Base-by-base conservation (phyloP, 2,888 invertebrate genomes). In the Drosophila bunnanda region DNA sequence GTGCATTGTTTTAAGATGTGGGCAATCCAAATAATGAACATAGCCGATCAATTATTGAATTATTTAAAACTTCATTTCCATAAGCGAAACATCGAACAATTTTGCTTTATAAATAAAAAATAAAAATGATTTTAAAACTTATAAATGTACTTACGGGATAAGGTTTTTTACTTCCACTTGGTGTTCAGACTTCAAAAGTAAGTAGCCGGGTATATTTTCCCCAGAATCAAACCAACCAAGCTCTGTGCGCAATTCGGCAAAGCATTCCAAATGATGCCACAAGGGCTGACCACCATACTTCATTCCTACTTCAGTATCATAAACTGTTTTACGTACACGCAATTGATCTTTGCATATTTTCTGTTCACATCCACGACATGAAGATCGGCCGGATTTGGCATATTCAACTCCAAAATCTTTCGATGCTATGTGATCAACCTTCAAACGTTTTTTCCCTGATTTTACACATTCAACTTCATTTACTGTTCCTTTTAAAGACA, bases 191-290 rank as follows among this genome's bases (percentile, higher is more conserved):
- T 93, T 94, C 4, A 99, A 93, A 0, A 90, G 90, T 15, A 94
- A 93, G 90, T 95, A 96, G 0, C 98, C 98, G n/a, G 96, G 96
- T 28, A 99, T 92, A 82, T 93, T 93, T 68, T 95, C 95, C 0
- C 96, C 97, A 13, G 93, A 93, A 39, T 94, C 96, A 89, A 94
- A 95, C 92, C 95, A 99, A 17, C 95, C 94, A 4, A 98, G 92
- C 10, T 96, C 95, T 22, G 94, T 93, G 41, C 98, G 94, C 1
- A 92, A 83, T 88, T 96, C 95, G 0, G 94, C 95, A 93, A 99
- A 99, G 91, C 99, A 99, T 69, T 96, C 96, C 4, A 98, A 92
- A 92, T 99, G 99, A 92, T 98, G 96, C 98, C 98, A 99, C 57
- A 95, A 93, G 65, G 97, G 95, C 85, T 96, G 94, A 0, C 97